A percentile compares a stretch with the other conserved stretches of the same genome.
phyloP scores from a whole-genome alignment of 2,113 vertebrate species.

The Eulacestoma nigropectus region DNA sequence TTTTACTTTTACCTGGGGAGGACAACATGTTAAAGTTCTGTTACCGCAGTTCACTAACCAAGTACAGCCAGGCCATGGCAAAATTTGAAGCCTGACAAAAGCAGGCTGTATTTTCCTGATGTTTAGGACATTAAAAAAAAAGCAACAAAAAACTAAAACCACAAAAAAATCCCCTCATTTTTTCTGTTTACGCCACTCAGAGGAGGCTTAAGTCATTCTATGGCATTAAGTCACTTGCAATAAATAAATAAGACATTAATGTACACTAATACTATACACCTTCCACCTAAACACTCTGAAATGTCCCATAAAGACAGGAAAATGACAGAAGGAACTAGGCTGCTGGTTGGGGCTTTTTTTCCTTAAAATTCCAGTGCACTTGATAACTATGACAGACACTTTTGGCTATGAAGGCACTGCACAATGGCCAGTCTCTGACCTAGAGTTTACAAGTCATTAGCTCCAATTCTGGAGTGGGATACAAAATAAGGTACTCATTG shows the following conservation, averaged over 20 bases:
- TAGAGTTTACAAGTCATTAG: conserved; percentile 58
- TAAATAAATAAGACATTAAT: background rate
- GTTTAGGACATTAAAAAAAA: background rate
- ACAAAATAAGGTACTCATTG: conserved; percentile 65
- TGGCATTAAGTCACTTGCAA: background rate
- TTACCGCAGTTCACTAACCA: background rate
- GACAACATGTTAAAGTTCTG: background rate
- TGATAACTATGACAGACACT: background rate
- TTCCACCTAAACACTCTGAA: background rate
- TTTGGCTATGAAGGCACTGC: conserved; percentile 17
- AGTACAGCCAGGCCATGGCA: background rate
- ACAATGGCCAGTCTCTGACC: conserved; percentile 15
- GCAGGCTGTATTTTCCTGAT: background rate
- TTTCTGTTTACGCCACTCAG: background rate
- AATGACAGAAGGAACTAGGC: background rate
- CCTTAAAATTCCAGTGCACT: background rate
- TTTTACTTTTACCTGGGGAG: background rate
- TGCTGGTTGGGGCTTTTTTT: background rate
- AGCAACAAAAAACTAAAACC: background rate
- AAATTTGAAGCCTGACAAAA: background rate
- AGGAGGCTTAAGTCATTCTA: background rate
- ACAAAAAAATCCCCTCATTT: background rate
- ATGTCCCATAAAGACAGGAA: background rate
- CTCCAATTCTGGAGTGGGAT: background rate
- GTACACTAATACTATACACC: background rate